Evolutionary conservation across 2,113 vertebrate species (phyloP).

Genomic region (Rhodinocichla rosea): DNA sequence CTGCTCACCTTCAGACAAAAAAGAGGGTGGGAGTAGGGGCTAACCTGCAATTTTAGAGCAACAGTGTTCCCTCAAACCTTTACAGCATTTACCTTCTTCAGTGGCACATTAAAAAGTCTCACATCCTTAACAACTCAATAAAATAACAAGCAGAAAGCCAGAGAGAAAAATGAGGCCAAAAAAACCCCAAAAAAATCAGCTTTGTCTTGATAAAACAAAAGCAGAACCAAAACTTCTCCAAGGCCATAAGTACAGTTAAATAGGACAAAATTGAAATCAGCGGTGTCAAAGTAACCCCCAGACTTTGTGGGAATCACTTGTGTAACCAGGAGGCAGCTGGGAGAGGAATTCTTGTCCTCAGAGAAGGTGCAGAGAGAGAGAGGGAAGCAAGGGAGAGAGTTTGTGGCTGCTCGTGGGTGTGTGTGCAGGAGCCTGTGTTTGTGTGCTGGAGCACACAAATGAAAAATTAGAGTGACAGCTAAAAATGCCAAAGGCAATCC

Average conservation of each 20-base stretch:
- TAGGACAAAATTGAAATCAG: neutral
- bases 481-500: slow-evolving; percentile 2
- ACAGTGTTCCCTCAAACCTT: neutral
- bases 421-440: neutral
- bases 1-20: neutral
- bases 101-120: neutral
- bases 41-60: slow-evolving; percentile 11
- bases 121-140: neutral
- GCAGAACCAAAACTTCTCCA: neutral
- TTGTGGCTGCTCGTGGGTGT: neutral
- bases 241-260: neutral
- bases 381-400: neutral
- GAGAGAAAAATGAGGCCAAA: neutral
- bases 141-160: neutral
- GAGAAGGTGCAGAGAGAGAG: neutral
- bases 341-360: neutral
- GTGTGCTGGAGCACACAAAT: neutral
- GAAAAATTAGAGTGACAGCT: slow-evolving; percentile 2
- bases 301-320: neutral
- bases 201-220: neutral
- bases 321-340: neutral
- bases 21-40: neutral
- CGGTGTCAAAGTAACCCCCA: neutral
- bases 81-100: neutral
- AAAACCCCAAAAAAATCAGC: neutral